These are phyloP conservation scores for Drosophila neoperkinsi DNA, from an alignment of 2,888 invertebrate species.

Conservation along the genomic window DNA sequence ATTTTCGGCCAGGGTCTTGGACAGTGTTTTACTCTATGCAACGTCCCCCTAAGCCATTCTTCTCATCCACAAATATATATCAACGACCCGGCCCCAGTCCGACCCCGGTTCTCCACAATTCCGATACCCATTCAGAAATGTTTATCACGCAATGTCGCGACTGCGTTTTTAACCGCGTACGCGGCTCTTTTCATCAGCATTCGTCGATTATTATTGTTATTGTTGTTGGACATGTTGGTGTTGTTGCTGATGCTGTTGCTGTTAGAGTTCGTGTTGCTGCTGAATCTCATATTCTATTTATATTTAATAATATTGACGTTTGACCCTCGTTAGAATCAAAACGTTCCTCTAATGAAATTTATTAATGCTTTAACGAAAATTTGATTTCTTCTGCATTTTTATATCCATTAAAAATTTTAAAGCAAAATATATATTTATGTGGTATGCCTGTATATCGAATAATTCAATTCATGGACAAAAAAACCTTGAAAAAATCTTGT, in stretches of 20 bases:
- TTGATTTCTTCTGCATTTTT: conserved; percentile 13
- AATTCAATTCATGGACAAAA: neutral
- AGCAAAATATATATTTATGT: neutral
- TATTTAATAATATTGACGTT: conserved; percentile 74
- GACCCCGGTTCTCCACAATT: conserved; percentile 8
- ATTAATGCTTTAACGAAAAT: conserved; percentile 38
- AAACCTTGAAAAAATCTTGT: neutral
- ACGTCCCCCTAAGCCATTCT: conserved; percentile 12
- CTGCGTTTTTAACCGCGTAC: conserved; percentile 42
- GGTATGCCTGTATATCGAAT: neutral
- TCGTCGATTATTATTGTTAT: conserved; percentile 35
- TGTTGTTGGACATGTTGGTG: conserved; percentile 19
- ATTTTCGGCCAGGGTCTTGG: conserved; percentile 59
- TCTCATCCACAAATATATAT: conserved; percentile 16
- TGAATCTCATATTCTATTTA: conserved; percentile 47
- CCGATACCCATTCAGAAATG: conserved; percentile 66
- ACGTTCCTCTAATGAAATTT: conserved; percentile 31
- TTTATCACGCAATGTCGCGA: conserved; percentile 82
- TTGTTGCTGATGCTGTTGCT: conserved; percentile 14
- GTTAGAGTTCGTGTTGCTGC: conserved; percentile 25
- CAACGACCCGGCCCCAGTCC: neutral
- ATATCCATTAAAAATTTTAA: neutral
- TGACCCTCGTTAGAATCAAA: conserved; percentile 76
- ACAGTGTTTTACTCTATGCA: neutral
- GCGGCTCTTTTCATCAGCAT: conserved; percentile 72